Base-by-base conservation (phyloP, 1,140 invertebrate species). In the Lycorma delicatula region DNA sequence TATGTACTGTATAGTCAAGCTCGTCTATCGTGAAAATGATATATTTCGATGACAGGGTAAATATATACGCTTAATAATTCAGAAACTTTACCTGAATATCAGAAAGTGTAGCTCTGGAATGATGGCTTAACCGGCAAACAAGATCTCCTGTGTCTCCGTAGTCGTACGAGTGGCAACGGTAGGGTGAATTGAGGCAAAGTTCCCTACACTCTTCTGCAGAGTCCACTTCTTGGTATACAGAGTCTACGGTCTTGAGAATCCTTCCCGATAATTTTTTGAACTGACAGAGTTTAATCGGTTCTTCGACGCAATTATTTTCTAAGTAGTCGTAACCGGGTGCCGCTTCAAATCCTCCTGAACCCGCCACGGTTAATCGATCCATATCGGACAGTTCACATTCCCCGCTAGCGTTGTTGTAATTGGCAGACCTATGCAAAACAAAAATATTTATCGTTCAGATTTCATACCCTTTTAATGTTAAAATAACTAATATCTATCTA, bases 191-290 rank as follows among this genome's bases (percentile, higher is more conserved):
- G 23, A 94, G 76, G 68, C 92, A 95, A 31, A 93, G 78, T 63
- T 93, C 88, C 47, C 89, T 81, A 70, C 88, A 91, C 74, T 91
- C 91, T 58, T 91, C 89, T 49, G 89, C 77, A 3, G 84, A 89
- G 16, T 84, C 84, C 1, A 93, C 85, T 65, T 93, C 89, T 75
- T 92, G 88, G 68, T 91, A 93, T 5, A 95, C 91, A 2, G 90
- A 91, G 67, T 96, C 92, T 2, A 95, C 92, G 0, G 93, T 95
- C 73, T 96, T 95, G 27, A 95, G 73, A 62, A 95, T 94, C 56
- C 88, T 81, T 0, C 90, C 90, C 26, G 79, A 81, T 63, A 93
- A 77, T 64, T 91, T 90, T 69, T 92, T 91, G 74, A 95, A 95
- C 69, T 95, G 91, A 73, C 93, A 96, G 38, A 95, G 74, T 72